Evolutionary conservation across 1,140 invertebrate genomes (phyloP), one percentile per base, ranked within the genome.

Genomic region (Drosophila willistoni): DNA sequence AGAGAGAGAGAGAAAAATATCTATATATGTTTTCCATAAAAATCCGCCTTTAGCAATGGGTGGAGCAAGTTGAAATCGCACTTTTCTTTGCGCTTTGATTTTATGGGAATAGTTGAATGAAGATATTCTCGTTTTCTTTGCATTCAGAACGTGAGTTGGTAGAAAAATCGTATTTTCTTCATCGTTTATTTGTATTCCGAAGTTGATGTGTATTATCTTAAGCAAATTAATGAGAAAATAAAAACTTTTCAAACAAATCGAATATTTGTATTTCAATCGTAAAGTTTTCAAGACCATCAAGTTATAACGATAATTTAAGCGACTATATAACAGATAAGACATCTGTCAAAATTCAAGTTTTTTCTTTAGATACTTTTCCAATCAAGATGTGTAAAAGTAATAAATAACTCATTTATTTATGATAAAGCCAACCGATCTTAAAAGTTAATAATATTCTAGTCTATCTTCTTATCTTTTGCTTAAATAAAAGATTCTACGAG

Each of bases 51-150:
- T 34, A 19, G 44, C 17, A 22, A 19, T 22, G 44, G 17, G 17
- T 22, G 44, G 17, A 51, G 9, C 44, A 51, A 22, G 44, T 22
- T 19, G 44, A 51, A 51, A 51, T 34, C 25, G 33, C 7, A 56
- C 54, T 13, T 42, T 14, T 73, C 39, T 36, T 39, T 64, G 47
- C 42, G 59, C 57, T 59, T 56, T 70, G 79, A 87, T 87, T 84
- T 85, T 77, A 85, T 68, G 76, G 51, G 61, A 41, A 67, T 68
- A 69, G 66, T 80, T 62, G 47, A 79, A 68, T 73, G 78, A 56
- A 61, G 71, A 42, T 74, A 63, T 25, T 73, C 59, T 19, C 17
- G 17, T 41, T 47, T 19, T 17, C 9, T 14, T 12, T 13, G 17
- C n/a, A 17, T 29, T 25, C 10, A 57, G 19, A n/a, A 73, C 71